Base-by-base conservation (phyloP, 92 coral and sea anemone species). In the Epizoanthus ramosus region DNA sequence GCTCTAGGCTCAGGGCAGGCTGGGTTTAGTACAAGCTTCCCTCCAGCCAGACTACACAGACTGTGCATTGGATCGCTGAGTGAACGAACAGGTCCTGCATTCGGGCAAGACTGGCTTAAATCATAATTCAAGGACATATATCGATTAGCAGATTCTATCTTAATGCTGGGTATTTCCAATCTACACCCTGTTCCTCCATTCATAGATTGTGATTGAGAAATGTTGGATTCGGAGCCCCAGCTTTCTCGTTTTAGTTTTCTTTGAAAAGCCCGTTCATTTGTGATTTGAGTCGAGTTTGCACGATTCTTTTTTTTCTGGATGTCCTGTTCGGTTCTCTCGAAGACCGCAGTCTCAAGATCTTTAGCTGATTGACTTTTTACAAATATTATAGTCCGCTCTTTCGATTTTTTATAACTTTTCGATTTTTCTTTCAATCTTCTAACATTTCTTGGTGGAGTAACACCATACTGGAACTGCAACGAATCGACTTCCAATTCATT, bases 401-500 rank as follows among this genome's bases (percentile, higher is more conserved):
- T 89, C n/a, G 59, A 80, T 45, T 61, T 77, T 61, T 77, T 77
- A 23, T 57, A 77, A 59, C 88, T 90, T 81, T 81, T 86, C 25
- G 81, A 82, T 33, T 75, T 88, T 73, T 91, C 97, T 79, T 93
- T 93, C 56, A 58, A 77, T 59, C 97, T 80, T 83, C 97, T 85
- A n/a, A 86, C 79, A 80, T 93, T 88, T 84, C 97, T 83, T 18
- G 97, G 97, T 56, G 97, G 97, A 83, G 97, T 93, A 9, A 68
- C 80, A 8, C 97, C 97, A 37, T 77, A 77, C 14, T 77, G 82
- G 56, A 61, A 63, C 57, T 76, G 81, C 81, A 76, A 76, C 4
- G 86, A 60, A 14, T 80, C 75, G 18, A 50, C 75, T 65, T 80
- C 84, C 10, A 47, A 63, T 24, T 90, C 96, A 15, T 76, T 71